Base-by-base conservation (phyloP, 2,797 vertebrate species). In the Nothura maculosa region DNA sequence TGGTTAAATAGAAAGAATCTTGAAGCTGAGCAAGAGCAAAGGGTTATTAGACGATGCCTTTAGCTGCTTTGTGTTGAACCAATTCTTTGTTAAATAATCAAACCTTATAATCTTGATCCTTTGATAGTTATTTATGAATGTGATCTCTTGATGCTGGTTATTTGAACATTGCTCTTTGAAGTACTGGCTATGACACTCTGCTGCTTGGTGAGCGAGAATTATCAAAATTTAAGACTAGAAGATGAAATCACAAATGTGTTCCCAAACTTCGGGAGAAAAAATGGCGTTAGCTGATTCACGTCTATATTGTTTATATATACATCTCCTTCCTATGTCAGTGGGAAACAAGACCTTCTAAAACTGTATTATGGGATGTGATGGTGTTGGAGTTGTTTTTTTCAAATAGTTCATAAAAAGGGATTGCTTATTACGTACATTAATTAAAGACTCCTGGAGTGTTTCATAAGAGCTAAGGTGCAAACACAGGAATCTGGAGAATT, bases 21-120 rank as follows among this genome's bases (percentile, higher is more conserved):
- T 82, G 47, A 30, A 80, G 18, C 54, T 32, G 47, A 69, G 20
- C 72, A 78, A 79, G 38, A 62, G 6, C 5, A 73, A 89, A 85
- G 12, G 5, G 0, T 5, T 30, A 30, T 28, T 4, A 85, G 87
- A 60, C 30, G 38, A 15, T 79, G 22, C 67, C 87, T 86, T 34
- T 60, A 34, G 12, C 5, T 76, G 22, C 3, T 58, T 85, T 70
- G 5, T 61, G 17, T 34, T 70, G 43, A 15, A 61, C 68, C 77
- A 72, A 58, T 89, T 83, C 48, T 42, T 68, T 83, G 25, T 64
- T 87, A 83, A 92, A 78, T 79, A 66, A 91, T 66, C 20, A 55
- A 62, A 76, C 10, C 3, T 50, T 67, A 45, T 79, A 21, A 76
- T 79, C 42, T 52, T 32, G 25, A 66, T 86, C 40, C 28, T 92